Evolutionary conservation across 2,797 vertebrate genomes (phyloP), one percentile per base, ranked within the genome.

Genomic region (Tenualosa ilisha): DNA sequence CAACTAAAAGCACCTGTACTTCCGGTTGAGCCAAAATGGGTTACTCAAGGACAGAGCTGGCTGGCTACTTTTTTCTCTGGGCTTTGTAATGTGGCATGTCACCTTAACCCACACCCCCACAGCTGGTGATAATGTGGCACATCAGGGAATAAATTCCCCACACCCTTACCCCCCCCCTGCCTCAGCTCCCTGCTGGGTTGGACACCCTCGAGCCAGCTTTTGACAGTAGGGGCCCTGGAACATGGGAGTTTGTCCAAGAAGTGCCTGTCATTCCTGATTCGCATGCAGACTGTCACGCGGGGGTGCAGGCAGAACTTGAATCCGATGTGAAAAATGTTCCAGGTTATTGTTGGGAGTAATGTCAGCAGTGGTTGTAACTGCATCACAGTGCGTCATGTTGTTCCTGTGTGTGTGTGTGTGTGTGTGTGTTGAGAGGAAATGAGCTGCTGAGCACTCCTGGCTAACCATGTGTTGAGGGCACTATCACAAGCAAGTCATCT

Each of bases 221-320:
- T 86, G 89, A 51, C 81, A 53, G 85, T 65, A 56, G 81, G 51
- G 81, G 72, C 86, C 86, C n/a, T 83, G 75, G 59, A 83, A 82
- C 53, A 83, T 87, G 56, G 84, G 86, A 87, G 26, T 31, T 81
- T 63, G 81, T 86, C 87, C 87, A 89, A 63, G 56, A 43, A 37
- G n/a, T 9, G 87, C 63, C 82, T 81, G 37, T 84, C 12, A 82
- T 61, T 79, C 82, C 37, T 79, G 61, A 46, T 72, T 40, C 43
- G 81, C 17, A 37, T 17, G 82, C 83, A 51, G 84, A 86, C 65
- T 65, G 81, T 86, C 88, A 87, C 81, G 54, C 82, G 85, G 40
- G 37, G 40, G 13, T 7, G n/a, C 63, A 31, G 65, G 20, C 24
- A 15, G 68, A 54, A 88, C 50, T 59, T 40, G 49, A 88, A 87